phyloP scores from a whole-genome alignment of 2,797 vertebrate species.

The Characodon lateralis region DNA sequence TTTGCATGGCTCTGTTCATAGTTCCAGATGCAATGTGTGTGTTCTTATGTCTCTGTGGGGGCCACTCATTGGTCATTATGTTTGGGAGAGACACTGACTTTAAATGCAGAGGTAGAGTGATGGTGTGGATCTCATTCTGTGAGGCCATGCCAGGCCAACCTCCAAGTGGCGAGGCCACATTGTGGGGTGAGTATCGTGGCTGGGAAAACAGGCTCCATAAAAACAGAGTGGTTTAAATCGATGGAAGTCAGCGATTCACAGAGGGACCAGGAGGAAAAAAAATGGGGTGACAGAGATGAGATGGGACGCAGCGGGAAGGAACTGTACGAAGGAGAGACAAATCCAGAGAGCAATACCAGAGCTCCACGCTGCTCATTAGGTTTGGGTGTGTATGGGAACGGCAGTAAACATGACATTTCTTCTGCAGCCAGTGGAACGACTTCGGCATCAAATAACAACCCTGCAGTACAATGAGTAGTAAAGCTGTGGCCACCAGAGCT shows the following conservation, averaged over 20 bases:
- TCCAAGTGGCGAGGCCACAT: slow-evolving; percentile 32
- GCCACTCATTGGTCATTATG: slow-evolving; percentile 22
- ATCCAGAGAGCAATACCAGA: slow-evolving; percentile 33
- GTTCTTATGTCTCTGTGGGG: slow-evolving; percentile 16
- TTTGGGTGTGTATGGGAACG: slow-evolving; percentile 83
- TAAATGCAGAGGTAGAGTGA: slow-evolving; percentile 49
- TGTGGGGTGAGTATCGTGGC: slow-evolving; percentile 16
- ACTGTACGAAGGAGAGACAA: slow-evolving; percentile 22
- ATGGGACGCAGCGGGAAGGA: slow-evolving; percentile 29
- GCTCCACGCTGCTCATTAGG: slow-evolving; percentile 67
- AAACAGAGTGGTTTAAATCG: slow-evolving; percentile 35
- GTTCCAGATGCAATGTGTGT: background rate
- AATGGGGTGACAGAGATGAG: slow-evolving; percentile 23
- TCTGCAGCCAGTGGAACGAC: slow-evolving; percentile 64
- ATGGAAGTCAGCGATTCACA: slow-evolving; percentile 35
- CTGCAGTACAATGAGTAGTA: slow-evolving; percentile 78
- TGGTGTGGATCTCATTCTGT: slow-evolving; percentile 52
- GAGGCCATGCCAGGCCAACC: slow-evolving; percentile 57
- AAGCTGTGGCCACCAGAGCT: slow-evolving; percentile 69
- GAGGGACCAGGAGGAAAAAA: slow-evolving; percentile 31
- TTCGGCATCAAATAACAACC: slow-evolving; percentile 79
- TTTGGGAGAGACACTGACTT: slow-evolving; percentile 18
- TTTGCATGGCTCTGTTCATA: background rate
- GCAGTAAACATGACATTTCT: slow-evolving; percentile 80
- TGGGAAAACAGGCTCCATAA: slow-evolving; percentile 30